phyloP scores from a whole-genome alignment of 2,797 vertebrate genomes.

The Brachymystax lenok region DNA sequence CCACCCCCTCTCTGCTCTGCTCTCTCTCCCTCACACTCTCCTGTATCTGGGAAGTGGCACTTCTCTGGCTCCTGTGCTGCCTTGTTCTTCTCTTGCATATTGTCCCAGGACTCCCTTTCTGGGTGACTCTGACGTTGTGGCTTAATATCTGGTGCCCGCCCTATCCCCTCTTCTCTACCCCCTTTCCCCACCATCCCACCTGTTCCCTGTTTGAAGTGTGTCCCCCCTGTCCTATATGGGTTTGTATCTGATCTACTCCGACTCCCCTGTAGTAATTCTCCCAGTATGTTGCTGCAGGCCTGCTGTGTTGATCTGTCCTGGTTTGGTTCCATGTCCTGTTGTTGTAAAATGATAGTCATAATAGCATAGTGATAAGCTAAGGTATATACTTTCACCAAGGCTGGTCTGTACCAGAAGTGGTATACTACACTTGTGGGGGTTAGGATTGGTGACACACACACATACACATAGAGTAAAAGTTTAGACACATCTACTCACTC shows the following conservation, averaged over 20 bases:
- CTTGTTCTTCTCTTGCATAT: conserved; percentile 72
- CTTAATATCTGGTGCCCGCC: conserved; percentile 57
- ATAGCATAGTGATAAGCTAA: neutral
- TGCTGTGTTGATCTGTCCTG: conserved; percentile 75
- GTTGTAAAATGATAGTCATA: conserved; percentile 17
- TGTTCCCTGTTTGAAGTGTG: conserved; percentile 68
- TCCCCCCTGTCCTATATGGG: conserved; percentile 68
- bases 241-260: conserved; percentile 74
- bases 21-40: conserved; percentile 42
- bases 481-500: no score
- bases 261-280: conserved; percentile 52
- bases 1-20: neutral
- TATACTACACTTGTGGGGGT: neutral
- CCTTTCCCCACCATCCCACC: conserved; percentile 18
- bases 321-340: conserved; percentile 70
- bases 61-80: conserved; percentile 63
- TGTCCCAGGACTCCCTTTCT: conserved; percentile 59
- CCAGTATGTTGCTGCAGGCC: conserved; percentile 67
- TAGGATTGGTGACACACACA: neutral
- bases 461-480: neutral
- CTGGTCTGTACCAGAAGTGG: neutral
- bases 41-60: conserved; percentile 64
- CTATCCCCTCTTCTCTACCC: conserved; percentile 24
- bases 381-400: neutral
- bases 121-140: conserved; percentile 60